Evolutionary conservation across 2,113 vertebrate genomes (phyloP).

Genomic region (Neogobius melanostomus): DNA sequence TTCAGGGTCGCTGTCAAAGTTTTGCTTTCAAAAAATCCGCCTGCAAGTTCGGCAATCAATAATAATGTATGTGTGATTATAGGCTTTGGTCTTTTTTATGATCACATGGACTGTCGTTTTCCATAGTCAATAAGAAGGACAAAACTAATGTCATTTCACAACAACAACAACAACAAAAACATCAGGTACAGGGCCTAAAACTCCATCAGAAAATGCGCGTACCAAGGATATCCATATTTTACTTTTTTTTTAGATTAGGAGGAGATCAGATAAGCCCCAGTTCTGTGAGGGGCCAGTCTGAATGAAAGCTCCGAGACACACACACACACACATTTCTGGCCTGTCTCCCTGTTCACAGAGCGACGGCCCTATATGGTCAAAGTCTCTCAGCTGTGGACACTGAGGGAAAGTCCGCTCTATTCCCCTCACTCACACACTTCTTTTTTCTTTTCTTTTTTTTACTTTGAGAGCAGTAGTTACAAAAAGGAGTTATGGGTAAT

Average conservation of each 20-base stretch:
- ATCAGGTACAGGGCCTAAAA: too few relatives aligned
- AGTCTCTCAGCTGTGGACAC: conserved; percentile 63
- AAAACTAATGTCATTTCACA: too few relatives aligned
- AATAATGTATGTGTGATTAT: too few relatives aligned
- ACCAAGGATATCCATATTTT: too few relatives aligned
- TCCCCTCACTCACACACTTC: conserved; percentile 9
- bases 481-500: conserved; percentile 53
- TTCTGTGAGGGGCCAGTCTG: conserved; percentile 13
- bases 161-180: too few relatives aligned
- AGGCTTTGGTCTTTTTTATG: too few relatives aligned
- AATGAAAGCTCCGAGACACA: conserved; percentile 35
- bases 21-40: too few relatives aligned
- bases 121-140: too few relatives aligned
- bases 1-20: too few relatives aligned
- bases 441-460: conserved; percentile 14
- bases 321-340: conserved; percentile 56
- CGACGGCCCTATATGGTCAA: conserved; percentile 72
- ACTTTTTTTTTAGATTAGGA: background rate
- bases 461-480: conserved; percentile 33
- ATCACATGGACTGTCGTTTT: too few relatives aligned
- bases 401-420: conserved; percentile 30
- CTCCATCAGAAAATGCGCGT: too few relatives aligned
- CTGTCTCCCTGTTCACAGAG: conserved; percentile 55
- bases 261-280: background rate
- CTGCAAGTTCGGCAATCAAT: too few relatives aligned